A percentile compares a stretch with the other conserved stretches of the same genome.
phyloP scores from a whole-genome alignment of 2,113 vertebrate species.

The Zosterops hypoxanthus region DNA sequence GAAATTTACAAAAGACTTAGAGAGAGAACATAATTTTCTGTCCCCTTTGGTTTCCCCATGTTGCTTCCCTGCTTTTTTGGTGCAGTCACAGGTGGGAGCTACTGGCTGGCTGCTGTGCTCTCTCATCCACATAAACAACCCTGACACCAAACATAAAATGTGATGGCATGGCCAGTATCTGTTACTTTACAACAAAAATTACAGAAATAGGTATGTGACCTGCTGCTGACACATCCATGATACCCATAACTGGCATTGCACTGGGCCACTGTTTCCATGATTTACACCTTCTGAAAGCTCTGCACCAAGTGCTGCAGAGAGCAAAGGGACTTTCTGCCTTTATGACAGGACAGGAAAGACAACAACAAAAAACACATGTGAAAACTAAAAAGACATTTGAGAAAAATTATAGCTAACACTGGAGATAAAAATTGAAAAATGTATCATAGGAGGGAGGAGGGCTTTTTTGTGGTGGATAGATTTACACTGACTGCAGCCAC shows the following conservation, averaged over 20 bases:
- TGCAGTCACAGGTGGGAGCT: background rate
- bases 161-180: background rate
- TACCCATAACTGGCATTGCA: background rate
- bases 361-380: background rate
- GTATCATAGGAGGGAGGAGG: fast-evolving
- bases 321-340: too few species aligned
- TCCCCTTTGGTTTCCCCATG: fast-evolving
- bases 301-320: background rate
- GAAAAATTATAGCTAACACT: background rate
- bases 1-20: background rate
- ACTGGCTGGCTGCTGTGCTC: background rate
- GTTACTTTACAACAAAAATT: background rate
- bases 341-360: background rate
- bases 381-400: background rate
- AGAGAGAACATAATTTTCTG: background rate
- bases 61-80: background rate
- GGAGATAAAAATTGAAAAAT: background rate
- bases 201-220: background rate
- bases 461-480: background rate
- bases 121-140: background rate
- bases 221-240: background rate
- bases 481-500: background rate
- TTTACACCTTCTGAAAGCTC: background rate
- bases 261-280: background rate
- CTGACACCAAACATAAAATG: background rate